Base-by-base conservation (phyloP, 2,888 invertebrate genomes). In the Drosophila nr. perissopoda region DNA sequence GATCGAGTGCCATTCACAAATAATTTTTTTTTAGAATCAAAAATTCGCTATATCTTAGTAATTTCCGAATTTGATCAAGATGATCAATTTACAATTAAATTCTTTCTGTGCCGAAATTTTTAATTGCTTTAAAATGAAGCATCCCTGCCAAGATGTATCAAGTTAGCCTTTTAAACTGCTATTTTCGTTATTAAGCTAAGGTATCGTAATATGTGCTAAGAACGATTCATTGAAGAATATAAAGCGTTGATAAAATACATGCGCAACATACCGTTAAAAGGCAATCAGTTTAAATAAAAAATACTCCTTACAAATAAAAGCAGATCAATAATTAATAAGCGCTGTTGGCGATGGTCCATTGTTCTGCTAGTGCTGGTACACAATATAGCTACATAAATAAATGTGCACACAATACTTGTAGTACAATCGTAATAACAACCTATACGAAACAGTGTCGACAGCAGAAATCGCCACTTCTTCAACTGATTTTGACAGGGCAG, bases 391-490 rank as follows among this genome's bases (percentile, higher is more conserved):
- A 84, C 82, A 88, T 89, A 84, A 89, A 87, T 89, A 74, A 82
- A 89, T 72, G 79, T 72, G 49, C 81, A 82, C 64, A 76, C 75
- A 81, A 60, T 72, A 70, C 63, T 66, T 74, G 79, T 74, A 63
- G 52, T 42, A 81, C 82, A 79, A 64, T 11, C 62, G 60, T 68
- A 76, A 71, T 51, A 78, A 79, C 68, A 76, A 76, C 29, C 65
- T 64, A 61, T 59, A 38, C 58, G 49, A 46, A 54, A 58, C 67
- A 64, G 78, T 86, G 89, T 86, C 89, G 83, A 90, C 83, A 83
- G 79, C 81, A 86, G 87, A 87, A 83, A 86, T 86, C 76, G 81
- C 78, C 83, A 89, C 83, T 81, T 83, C 75, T 89, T 76, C 87
- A 90, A 77, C 81, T 81, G 77, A 85, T 76, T 76, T 76, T 69